Evolutionary conservation across 2,797 vertebrate genomes (phyloP).

Genomic region (Columba guinea): DNA sequence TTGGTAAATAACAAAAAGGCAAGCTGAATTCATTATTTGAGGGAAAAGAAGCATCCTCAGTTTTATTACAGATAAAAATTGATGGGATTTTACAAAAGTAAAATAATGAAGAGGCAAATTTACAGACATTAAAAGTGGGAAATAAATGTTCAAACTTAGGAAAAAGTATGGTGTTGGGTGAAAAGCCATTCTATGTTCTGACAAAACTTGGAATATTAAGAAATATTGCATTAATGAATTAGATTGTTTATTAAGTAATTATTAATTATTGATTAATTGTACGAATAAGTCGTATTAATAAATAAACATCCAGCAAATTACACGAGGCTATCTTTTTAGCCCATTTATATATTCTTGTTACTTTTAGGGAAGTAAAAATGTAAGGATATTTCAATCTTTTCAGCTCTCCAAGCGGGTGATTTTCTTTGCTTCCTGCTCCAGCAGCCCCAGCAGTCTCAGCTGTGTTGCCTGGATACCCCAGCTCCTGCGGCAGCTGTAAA

Average conservation of each 20-base stretch:
- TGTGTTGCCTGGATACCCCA: conserved; percentile 68
- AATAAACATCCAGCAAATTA: not conserved
- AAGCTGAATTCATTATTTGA: not conserved
- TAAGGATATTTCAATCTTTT: conserved; percentile 37
- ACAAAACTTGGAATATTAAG: not conserved
- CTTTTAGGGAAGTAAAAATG: conserved; percentile 20
- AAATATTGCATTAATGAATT: not conserved
- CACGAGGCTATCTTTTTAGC: not conserved
- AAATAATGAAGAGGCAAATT: not conserved
- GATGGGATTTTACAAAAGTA: not conserved
- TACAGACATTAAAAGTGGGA: not conserved
- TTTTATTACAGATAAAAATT: not conserved
- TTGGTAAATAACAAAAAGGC: not conserved
- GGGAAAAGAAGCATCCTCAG: not conserved
- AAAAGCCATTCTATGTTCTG: not conserved
- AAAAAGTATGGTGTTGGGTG: not conserved
- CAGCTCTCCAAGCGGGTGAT: conserved; percentile 13
- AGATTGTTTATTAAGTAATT: too few relatives aligned
- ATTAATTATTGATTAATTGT: not conserved
- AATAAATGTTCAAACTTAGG: not conserved
- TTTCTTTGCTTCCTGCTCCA: conserved; percentile 50
- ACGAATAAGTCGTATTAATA: not conserved
- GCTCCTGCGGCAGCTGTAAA: conserved; percentile 67
- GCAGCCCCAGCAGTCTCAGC: conserved; percentile 24
- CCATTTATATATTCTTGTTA: not conserved